Evolutionary conservation across 2,888 invertebrate genomes (phyloP).

Genomic region (Lysandra bellargus): DNA sequence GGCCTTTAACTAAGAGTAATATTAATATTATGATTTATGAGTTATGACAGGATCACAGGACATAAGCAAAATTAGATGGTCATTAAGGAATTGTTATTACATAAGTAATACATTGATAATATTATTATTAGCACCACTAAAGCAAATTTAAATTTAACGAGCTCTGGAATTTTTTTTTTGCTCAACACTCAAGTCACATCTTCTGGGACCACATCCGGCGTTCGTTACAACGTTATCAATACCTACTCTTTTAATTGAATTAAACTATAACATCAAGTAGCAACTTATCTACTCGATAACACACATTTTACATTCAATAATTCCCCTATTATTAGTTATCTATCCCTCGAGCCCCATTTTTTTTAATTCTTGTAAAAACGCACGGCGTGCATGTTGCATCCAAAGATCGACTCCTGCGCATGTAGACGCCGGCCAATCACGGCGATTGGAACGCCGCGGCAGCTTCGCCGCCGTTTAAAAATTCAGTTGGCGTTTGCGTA

Average conservation of each 20-base stretch:
- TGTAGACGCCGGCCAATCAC: conserved; percentile 22
- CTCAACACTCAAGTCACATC: conserved; percentile 8
- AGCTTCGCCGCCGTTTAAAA: conserved; percentile 15
- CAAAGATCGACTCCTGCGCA: conserved; percentile 26
- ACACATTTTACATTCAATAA: conserved; percentile 23
- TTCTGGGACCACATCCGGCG: background rate
- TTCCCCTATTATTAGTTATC: conserved; percentile 25
- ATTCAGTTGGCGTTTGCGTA: conserved; percentile 26
- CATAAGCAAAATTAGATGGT: too few species aligned
- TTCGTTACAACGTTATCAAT: background rate
- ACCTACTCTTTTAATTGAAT: conserved; percentile 45
- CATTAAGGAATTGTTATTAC: background rate
- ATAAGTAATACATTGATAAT: background rate
- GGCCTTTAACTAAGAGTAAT: too few species aligned
- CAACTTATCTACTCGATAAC: conserved; percentile 42
- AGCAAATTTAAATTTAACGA: conserved; percentile 2
- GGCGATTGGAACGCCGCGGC: conserved; percentile 1
- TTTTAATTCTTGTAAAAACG: conserved; percentile 36
- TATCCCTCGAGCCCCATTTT: conserved; percentile 36
- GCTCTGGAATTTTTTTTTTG: background rate
- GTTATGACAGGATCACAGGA: too few species aligned
- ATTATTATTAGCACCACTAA: background rate
- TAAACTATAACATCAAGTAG: conserved; percentile 48
- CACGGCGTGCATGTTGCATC: conserved; percentile 33
- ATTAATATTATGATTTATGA: too few species aligned